Evolutionary conservation across 2,797 vertebrate genomes (phyloP).

Genomic region (Gouania willdenowi): DNA sequence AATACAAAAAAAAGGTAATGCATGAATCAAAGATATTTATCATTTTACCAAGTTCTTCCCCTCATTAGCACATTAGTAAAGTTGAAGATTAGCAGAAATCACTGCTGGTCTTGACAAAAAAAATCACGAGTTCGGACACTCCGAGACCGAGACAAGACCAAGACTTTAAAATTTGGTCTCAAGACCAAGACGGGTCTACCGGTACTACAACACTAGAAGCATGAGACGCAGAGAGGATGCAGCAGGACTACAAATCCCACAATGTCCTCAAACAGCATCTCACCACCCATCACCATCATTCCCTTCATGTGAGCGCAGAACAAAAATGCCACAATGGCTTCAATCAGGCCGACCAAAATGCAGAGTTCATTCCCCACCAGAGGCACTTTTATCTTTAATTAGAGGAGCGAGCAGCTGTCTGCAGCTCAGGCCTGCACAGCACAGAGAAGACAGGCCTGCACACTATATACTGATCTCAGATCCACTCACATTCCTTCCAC

Average conservation of each 20-base stretch:
- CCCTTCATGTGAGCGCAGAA: slow-evolving; percentile 32
- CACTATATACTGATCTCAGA: slow-evolving; percentile 22
- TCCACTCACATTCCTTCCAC: slow-evolving; percentile 7
- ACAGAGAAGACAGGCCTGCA: slow-evolving; percentile 18
- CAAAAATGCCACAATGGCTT: slow-evolving; percentile 48
- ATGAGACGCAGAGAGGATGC: not conserved
- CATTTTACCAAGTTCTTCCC: too few species aligned
- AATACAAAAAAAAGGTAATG: too few species aligned
- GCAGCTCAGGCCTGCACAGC: slow-evolving; percentile 38
- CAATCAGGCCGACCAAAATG: slow-evolving; percentile 49
- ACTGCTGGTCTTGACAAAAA: too few species aligned
- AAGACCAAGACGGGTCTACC: too few species aligned
- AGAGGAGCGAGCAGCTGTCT: slow-evolving; percentile 71
- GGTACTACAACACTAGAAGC: not conserved
- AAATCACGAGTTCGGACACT: too few species aligned
- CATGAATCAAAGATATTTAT: too few species aligned
- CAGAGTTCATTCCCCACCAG: slow-evolving; percentile 63
- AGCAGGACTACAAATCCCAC: slow-evolving; percentile 8
- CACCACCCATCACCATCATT: slow-evolving; percentile 10
- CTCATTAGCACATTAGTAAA: too few species aligned
- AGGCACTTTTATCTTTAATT: slow-evolving; percentile 72
- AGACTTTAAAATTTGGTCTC: too few species aligned
- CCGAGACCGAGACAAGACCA: too few species aligned
- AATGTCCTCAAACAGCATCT: not conserved
- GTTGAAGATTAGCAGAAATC: too few species aligned